Evolutionary conservation across 1,140 invertebrate genomes (phyloP).

Genomic region (Tetragonula clypearis): DNA sequence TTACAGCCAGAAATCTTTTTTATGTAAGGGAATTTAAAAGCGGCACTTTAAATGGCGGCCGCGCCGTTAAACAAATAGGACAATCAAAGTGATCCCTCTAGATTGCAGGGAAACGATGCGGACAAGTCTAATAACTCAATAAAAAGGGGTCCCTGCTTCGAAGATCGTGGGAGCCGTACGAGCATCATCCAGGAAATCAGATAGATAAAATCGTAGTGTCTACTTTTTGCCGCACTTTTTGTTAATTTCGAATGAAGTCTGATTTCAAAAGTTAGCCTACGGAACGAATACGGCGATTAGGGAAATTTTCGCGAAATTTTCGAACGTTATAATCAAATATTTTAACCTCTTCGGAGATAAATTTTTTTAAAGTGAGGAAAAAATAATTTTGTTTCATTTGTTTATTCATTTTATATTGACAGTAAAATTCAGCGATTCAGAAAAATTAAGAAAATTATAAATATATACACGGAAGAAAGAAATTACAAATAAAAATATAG

Average conservation of each 20-base stretch:
- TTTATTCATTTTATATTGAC: too few species aligned
- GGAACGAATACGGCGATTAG: neutral
- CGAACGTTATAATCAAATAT: too few species aligned
- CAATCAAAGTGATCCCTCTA: conserved; percentile 29
- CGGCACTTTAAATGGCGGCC: neutral
- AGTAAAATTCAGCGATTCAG: too few species aligned
- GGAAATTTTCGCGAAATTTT: neutral
- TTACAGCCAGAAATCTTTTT: conserved; percentile 31
- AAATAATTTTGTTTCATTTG: too few species aligned
- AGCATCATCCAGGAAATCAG: neutral
- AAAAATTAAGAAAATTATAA: too few species aligned
- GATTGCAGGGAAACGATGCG: conserved; percentile 21
- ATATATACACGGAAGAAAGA: too few species aligned
- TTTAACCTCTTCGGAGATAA: too few species aligned
- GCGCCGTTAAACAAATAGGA: conserved; percentile 46
- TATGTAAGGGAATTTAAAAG: conserved; percentile 1
- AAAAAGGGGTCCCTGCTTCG: neutral
- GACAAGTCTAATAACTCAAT: conserved; percentile 34
- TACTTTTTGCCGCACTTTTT: neutral
- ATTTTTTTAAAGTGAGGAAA: too few species aligned
- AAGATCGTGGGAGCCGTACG: neutral
- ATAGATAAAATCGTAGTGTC: conserved; percentile 1
- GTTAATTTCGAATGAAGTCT: neutral
- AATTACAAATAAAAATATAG: too few species aligned
- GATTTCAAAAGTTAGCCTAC: neutral